Evolutionary conservation across 2,888 invertebrate genomes (phyloP).

Genomic region (Sycophila texana): DNA sequence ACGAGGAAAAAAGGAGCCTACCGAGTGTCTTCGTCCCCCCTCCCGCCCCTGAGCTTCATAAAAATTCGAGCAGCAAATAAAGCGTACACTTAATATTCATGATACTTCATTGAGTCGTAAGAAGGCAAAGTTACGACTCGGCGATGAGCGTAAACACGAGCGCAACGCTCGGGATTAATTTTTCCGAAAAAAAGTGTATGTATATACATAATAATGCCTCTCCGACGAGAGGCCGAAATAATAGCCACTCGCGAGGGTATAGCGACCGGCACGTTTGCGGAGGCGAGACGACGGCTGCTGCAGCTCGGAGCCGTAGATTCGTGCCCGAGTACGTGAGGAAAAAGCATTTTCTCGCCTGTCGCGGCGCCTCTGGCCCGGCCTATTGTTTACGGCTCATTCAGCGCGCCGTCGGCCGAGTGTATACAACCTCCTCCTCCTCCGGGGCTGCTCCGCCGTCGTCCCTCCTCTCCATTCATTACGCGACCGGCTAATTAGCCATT

Average conservation of each 20-base stretch:
- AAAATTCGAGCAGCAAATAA: no score
- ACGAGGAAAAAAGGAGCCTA: no score
- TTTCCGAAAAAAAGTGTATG: background rate
- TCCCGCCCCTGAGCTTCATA: background rate
- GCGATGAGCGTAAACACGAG: no score
- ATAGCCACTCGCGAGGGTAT: background rate
- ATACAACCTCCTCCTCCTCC: background rate
- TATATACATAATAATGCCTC: background rate
- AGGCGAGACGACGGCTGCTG: background rate
- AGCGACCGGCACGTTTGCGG: background rate
- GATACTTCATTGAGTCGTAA: no score
- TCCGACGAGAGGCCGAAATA: background rate
- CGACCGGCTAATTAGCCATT: constrained; percentile 47
- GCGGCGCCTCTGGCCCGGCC: background rate
- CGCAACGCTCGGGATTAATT: no score
- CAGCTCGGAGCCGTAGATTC: no score
- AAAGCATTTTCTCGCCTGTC: background rate
- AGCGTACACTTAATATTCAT: no score
- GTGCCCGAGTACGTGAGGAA: background rate
- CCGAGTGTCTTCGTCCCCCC: background rate
- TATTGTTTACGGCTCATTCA: constrained; percentile 53
- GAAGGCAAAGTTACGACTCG: no score
- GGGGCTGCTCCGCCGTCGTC: background rate
- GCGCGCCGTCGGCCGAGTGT: background rate
- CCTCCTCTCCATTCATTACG: constrained; percentile 22